phyloP scores from a whole-genome alignment of 1,140 invertebrate species.

The Centruroides vittatus region DNA sequence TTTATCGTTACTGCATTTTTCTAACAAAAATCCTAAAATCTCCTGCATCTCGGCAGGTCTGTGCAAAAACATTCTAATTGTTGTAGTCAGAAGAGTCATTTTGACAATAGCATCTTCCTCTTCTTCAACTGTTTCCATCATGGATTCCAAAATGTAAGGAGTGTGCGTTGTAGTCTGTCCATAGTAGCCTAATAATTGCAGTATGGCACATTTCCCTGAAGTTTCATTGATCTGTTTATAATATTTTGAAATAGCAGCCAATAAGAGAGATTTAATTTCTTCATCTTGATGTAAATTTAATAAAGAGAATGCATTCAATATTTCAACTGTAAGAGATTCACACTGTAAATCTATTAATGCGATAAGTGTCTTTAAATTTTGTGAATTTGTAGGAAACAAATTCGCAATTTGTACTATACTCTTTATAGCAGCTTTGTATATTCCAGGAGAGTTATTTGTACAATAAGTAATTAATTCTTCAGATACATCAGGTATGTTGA shows the following conservation, averaged over 20 bases:
- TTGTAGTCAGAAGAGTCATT: not conserved
- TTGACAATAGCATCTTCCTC: conserved; percentile 2
- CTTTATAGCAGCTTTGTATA: conserved; percentile 1
- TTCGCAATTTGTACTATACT: not conserved
- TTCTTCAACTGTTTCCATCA: not conserved
- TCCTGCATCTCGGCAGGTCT: conserved; percentile 8
- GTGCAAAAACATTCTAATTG: conserved; percentile 4
- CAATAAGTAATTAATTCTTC: conserved; percentile 6
- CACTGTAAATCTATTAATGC: conserved; percentile 3
- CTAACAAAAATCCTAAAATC: conserved; percentile 2
- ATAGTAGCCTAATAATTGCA: conserved; percentile 5
- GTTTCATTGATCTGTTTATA: not conserved
- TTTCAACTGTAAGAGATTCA: conserved; percentile 2
- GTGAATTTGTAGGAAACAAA: not conserved
- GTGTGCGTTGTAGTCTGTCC: conserved; percentile 2
- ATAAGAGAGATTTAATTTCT: not conserved
- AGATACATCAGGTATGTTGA: not conserved
- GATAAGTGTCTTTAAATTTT: not conserved
- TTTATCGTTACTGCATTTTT: not conserved
- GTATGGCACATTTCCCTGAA: not conserved
- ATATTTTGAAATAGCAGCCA: conserved; percentile 1
- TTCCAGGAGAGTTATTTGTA: not conserved
- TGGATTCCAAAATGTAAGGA: conserved; percentile 7
- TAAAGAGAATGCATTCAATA: conserved; percentile 4
- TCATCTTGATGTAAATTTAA: not conserved